A percentile compares a stretch with the other conserved stretches of the same genome.
Evolutionary conservation across 1,140 invertebrate species (phyloP).

Genomic region (Capitella teleta): DNA sequence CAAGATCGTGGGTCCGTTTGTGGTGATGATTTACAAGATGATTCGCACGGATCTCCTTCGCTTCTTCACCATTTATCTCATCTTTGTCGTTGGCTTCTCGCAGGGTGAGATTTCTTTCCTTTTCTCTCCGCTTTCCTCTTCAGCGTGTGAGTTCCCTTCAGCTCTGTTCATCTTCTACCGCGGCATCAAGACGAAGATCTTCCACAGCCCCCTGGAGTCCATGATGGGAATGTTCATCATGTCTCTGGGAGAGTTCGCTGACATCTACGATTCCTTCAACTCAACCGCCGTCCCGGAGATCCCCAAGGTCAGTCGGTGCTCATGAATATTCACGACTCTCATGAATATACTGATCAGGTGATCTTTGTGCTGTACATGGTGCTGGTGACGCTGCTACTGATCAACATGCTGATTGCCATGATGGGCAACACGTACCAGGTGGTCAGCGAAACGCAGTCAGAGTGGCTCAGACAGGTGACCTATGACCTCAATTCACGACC

Average conservation of each 20-base stretch:
- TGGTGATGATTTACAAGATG: constrained; percentile 99
- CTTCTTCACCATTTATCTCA: constrained; percentile 90
- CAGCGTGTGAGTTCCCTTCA: constrained; percentile 17
- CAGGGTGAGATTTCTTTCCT: constrained; percentile 55
- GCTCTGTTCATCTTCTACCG: constrained; percentile 38
- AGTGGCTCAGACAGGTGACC: constrained; percentile 88
- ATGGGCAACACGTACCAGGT: constrained; percentile 97
- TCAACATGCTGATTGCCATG: constrained; percentile 99
- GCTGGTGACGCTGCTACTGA: constrained; percentile 83
- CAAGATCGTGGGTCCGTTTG: constrained; percentile 95
- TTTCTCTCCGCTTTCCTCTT: neutral
- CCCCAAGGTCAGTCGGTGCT: constrained; percentile 1
- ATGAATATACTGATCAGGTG: constrained; percentile 59
- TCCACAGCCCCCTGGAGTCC: constrained; percentile 65
- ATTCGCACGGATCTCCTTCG: constrained; percentile 86
- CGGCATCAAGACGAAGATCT: constrained; percentile 34
- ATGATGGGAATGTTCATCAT: constrained; percentile 95
- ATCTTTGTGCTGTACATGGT: constrained; percentile 93
- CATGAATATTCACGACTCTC: no score
- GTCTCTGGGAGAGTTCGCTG: constrained; percentile 91
- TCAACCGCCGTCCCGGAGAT: constrained; percentile 61
- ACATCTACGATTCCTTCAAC: constrained; percentile 80
- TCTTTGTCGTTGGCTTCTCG: constrained; percentile 95
- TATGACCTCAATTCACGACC: neutral
- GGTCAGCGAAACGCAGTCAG: constrained; percentile 91